Base-by-base conservation (phyloP, 23 tunicate species). In the Styela clava region DNA sequence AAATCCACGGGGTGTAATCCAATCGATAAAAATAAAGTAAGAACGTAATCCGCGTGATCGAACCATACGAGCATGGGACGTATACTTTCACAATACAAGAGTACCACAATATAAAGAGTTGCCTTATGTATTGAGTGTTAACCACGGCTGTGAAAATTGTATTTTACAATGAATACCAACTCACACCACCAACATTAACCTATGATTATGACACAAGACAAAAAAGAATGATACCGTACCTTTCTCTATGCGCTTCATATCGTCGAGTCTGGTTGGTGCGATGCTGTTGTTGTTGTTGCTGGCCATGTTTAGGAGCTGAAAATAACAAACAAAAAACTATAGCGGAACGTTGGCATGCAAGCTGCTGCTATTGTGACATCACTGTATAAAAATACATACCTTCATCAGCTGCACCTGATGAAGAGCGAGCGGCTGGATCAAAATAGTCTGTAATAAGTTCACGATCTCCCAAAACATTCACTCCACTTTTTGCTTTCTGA, bases 401-500 rank as follows among this genome's bases (percentile, higher is more conserved):
- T 35, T 76, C 81, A n/a, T 76, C 81, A 35, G 63, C 64, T 35
- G 62, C 68, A 23, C 71, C 31, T 18, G 56, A 44, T 44, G 56
- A 5, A 26, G 81, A 22, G 7, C 81, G 81, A 29, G 81, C 64
- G 7, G 90, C 83, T 34, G 88, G 87, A 32, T 91, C 97, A 83
- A 89, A 87, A 74, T 91, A 91, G 44, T 51, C 82, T 31, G 90
- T 91, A 69, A 82, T 78, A 24, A 91, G 82, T 73, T 86, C 79
- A 27, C 68, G 34, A 1, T 91, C 97, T 16, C 87, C 97, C 27
- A 86, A 23, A 2, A 78, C 62, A 64, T 91, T 91, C 35, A 76
- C 80, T 28, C 91, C 81, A 24, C 35, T 79, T 33, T 91, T 89
- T 31, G 91, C 97, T 83, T 91, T 79, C 35, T 91, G 91, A 1